Conservation (phyloP, 2,113 vertebrate species). For the Vulpes lagopus region DNA sequence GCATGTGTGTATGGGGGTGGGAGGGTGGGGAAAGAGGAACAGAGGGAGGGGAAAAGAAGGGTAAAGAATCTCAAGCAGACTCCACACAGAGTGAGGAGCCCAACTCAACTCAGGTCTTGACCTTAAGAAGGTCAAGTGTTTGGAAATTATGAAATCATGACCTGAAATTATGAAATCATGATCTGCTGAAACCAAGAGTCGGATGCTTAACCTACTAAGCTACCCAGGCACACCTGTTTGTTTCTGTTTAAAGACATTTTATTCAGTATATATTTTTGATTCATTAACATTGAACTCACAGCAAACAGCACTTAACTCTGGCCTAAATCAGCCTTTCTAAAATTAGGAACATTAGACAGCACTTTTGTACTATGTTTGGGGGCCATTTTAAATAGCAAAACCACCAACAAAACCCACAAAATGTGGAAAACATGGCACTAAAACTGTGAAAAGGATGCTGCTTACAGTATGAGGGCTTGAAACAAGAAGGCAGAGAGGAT, state of each 20-base stretch:
- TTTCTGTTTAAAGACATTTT: constrained; percentile 47
- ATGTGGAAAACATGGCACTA: neutral
- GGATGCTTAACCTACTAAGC: neutral
- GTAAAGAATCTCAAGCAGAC: neutral
- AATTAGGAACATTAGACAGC: neutral
- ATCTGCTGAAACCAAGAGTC: neutral
- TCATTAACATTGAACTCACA: constrained; percentile 31
- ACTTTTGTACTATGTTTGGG: neutral
- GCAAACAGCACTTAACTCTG: neutral
- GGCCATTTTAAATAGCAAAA: neutral
- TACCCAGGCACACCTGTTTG: neutral
- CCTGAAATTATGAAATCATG: no score
- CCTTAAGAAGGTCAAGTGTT: no score
- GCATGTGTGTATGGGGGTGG: no score
- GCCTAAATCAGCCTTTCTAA: neutral
- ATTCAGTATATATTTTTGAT: constrained; percentile 28
- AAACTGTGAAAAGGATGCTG: neutral
- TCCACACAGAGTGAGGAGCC: neutral
- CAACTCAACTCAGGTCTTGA: neutral
- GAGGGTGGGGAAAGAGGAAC: neutral
- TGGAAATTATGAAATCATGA: neutral
- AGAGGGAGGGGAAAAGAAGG: neutral
- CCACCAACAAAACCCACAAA: neutral
- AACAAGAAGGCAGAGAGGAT: constrained; percentile 8
- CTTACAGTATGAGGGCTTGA: neutral